Base-by-base conservation (phyloP, 2,113 vertebrate genomes). In the Tapirus terrestris region DNA sequence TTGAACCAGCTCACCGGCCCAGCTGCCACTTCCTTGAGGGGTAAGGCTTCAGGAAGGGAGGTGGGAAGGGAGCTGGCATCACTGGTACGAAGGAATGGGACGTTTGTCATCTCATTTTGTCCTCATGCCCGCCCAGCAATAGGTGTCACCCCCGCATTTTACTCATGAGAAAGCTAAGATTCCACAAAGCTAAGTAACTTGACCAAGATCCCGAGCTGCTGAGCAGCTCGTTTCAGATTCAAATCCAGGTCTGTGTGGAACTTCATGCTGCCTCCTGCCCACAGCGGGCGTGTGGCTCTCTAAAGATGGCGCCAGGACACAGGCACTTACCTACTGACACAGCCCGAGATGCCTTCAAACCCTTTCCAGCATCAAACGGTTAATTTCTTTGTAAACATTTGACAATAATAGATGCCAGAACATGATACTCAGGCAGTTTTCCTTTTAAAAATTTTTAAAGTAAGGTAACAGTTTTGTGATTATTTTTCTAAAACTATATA, bases 401-500 rank as follows among this genome's bases (percentile, higher is more conserved):
- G 72, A 83, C 31, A 83, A 31, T 8, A 77, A 67, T 72, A 85
- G 85, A 8, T 61, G 12, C 10, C 51, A 51, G 23, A 36, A 72
- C 29, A 20, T 77, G 68, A n/a, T 91, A 45, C 39, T 60, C 43
- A 83, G 21, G 10, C 33, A 87, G 16, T 79, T 81, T 92, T 84
- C 9, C 12, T 75, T 29, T 29, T 48, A 73, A 20, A 45, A 9
- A 60, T 51, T 67, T 76, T 27, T 36, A 45, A 70, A 67, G 86
- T 68, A 58, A 88, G 20, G 29, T 94, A 91, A 96, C 93, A 61
- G 27, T 83, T 88, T 61, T 93, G 65, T 60, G 60, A 92, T 72
- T 63, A n/a, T 80, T 94, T 89, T 93, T 93, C 67, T 91, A 73
- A 89, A 96, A 94, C 43, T 68, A 20, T 33, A 61, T 86, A 89